Percentiles rank a stretch among this genome's conserved stretches.
Evolutionary conservation across 2,888 invertebrate species (phyloP).

Genomic region (Ornithoptera alexandrae): DNA sequence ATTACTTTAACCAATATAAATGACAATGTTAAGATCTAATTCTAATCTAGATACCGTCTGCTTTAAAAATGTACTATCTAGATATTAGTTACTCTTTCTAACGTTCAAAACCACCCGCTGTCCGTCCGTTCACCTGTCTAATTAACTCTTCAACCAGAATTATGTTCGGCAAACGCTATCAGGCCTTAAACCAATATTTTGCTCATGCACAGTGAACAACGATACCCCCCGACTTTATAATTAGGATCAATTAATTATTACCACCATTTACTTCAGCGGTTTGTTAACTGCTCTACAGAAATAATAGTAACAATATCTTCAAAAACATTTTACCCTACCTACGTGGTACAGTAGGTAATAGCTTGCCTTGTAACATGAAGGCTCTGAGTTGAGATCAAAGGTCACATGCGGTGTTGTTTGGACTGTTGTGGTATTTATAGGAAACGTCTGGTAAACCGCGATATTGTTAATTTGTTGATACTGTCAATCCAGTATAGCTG

Average conservation of each 20-base stretch:
- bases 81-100: constrained; percentile 5
- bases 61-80: not conserved
- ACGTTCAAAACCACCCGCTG: constrained; percentile 1
- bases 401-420: not conserved
- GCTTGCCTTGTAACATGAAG: not conserved
- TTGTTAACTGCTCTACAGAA: constrained; percentile 4
- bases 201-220: constrained; percentile 21
- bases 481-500: not conserved
- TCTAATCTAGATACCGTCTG: not conserved
- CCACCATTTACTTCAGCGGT: constrained; percentile 31
- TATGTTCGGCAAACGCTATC: constrained; percentile 32
- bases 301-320: not conserved
- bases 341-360: not conserved
- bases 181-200: constrained; percentile 26
- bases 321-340: not conserved
- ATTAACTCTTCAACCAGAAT: constrained; percentile 31
- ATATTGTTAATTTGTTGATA: too few relatives aligned
- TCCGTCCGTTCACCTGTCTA: constrained; percentile 22
- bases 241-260: constrained; percentile 40
- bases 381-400: not conserved
- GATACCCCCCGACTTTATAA: constrained; percentile 32
- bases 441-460: not conserved
- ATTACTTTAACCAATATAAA: not conserved
- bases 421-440: not conserved
- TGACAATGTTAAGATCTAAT: not conserved